Evolutionary conservation across 2,888 invertebrate species (phyloP).

Genomic region (Rhamnusium bicolor): DNA sequence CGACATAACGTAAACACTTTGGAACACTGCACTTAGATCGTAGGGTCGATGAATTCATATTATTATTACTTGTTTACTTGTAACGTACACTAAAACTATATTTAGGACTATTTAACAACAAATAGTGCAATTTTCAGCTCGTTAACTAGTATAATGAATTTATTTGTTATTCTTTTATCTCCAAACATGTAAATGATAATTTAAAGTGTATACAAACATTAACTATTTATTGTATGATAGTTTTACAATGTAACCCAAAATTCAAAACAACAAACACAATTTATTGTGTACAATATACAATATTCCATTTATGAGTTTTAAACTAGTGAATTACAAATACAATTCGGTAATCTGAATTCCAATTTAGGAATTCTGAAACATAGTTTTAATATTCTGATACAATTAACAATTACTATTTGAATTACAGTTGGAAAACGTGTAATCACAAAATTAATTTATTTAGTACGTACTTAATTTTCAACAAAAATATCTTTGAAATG

Average conservation of each 20-base stretch:
- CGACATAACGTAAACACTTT: not conserved
- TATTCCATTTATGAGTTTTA: too few species aligned
- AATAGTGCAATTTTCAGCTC: slow-evolving; percentile 8
- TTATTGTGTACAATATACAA: too few species aligned
- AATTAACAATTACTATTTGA: too few species aligned
- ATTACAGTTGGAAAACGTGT: too few species aligned
- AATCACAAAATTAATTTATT: too few species aligned
- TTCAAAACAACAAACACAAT: not conserved
- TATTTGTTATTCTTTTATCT: not conserved
- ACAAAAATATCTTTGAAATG: too few species aligned
- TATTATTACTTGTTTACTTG: not conserved
- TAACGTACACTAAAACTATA: slow-evolving; percentile 1
- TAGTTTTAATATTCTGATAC: too few species aligned
- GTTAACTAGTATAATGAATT: not conserved
- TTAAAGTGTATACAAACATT: not conserved
- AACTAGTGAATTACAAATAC: too few species aligned
- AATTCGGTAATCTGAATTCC: too few species aligned
- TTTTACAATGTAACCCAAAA: not conserved
- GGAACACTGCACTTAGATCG: not conserved
- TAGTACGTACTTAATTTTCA: too few species aligned
- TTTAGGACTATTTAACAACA: slow-evolving; percentile 15
- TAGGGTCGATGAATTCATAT: not conserved
- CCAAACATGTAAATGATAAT: not conserved
- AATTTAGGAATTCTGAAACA: too few species aligned
- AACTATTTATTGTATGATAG: not conserved